Evolutionary conservation across 2,888 invertebrate species (phyloP), one percentile per base, ranked within the genome.

Genomic region (Drosophila infuscata): DNA sequence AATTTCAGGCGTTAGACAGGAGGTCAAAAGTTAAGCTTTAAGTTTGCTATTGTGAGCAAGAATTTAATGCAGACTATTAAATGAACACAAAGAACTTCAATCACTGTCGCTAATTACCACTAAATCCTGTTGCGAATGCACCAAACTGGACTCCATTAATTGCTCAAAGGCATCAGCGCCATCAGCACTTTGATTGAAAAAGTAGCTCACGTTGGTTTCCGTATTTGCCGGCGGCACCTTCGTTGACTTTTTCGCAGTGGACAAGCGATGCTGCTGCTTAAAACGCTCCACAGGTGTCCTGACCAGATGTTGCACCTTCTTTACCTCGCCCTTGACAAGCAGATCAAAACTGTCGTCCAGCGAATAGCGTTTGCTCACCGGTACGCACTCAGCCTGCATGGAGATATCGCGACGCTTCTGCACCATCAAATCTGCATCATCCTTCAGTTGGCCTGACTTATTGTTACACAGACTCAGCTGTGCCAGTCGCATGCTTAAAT

Each of bases 101-200:
- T 89, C 87, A 63, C 74, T 83, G n/a, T 83, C 81, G 53, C 84
- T 84, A 36, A 89, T 76, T 9, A 87, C 30, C 12, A 87, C 62
- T 15, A 74, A 11, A n/a, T 81, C 69, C 7, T 69, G 35, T 0
- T 58, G 58, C 2, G 57, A 49, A 1, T 57, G 59, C 29, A 41
- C 48, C 61, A 81, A 58, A 20, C 93, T 94, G 63, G 92, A 87
- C 63, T 94, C 94, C 74, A 95, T 91, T 5, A 95, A 94, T 84
- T 94, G 94, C 91, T 96, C 95, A 87, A 96, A 96, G 15, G 94
- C 94, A 91, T 96, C 92, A 43, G 94, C 94, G 53, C 93, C 94
- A 2, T 93, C 93, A 76, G 93, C 92, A 77, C 94, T 82, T 38
- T 80, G 80, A 74, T 88, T 74, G 30, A 95, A 95, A 77, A 95